Evolutionary conservation across 2,888 invertebrate genomes (phyloP).

Genomic region (Drosophila bunnanda): DNA sequence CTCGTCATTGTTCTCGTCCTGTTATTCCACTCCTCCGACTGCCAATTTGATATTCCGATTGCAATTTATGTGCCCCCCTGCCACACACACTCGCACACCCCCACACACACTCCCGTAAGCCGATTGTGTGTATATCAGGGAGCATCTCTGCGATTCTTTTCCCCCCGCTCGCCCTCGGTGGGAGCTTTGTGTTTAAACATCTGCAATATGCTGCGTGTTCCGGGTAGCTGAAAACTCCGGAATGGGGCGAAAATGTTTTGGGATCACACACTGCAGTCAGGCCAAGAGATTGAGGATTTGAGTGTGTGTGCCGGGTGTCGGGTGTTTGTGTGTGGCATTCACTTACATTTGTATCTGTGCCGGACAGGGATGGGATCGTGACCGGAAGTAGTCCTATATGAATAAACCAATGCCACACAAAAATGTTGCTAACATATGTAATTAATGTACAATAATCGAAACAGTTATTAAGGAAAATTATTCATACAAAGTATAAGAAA

Average conservation of each 20-base stretch:
- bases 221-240: conserved; percentile 33
- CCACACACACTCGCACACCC: conserved; percentile 32
- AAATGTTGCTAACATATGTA: no score
- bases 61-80: conserved; percentile 71
- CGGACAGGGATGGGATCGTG: conserved; percentile 5
- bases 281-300: neutral
- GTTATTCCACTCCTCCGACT: conserved; percentile 48
- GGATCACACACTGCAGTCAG: conserved; percentile 51
- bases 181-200: conserved; percentile 69
- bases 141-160: conserved; percentile 66
- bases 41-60: conserved; percentile 79
- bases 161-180: conserved; percentile 12
- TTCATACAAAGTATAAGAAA: no score
- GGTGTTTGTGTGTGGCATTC: neutral
- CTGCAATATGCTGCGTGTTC: conserved; percentile 73
- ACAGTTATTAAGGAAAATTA: neutral
- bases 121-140: conserved; percentile 34
- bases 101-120: conserved; percentile 27
- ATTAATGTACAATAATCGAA: neutral
- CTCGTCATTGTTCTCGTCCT: conserved; percentile 24
- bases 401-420: neutral
- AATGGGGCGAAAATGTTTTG: conserved; percentile 43
- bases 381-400: neutral
- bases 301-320: neutral
- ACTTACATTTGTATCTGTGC: conserved; percentile 4